Percentiles rank a stretch among this genome's conserved stretches.
phyloP scores from a whole-genome alignment of 2,888 invertebrate species.

The Onchidella celtica region DNA sequence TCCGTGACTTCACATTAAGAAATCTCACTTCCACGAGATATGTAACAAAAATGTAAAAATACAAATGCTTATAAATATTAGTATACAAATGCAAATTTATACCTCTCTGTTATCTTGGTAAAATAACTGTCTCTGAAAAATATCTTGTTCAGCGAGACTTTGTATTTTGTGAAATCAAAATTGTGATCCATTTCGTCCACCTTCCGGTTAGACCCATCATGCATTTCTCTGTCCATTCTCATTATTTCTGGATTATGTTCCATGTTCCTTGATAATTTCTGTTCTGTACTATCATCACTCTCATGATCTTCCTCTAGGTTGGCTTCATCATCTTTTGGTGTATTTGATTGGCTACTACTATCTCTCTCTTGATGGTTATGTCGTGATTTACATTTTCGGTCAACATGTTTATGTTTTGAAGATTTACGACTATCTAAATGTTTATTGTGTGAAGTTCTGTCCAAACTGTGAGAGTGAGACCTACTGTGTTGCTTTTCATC shows the following conservation, averaged over 20 bases:
- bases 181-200: constrained; percentile 56
- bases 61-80: no score
- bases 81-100: no score
- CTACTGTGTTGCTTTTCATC: constrained; percentile 2
- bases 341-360: no score
- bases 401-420: constrained; percentile 31
- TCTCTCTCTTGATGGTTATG: constrained; percentile 2
- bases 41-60: no score
- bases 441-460: background rate
- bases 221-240: background rate
- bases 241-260: no score
- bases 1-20: no score
- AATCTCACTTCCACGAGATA: no score
- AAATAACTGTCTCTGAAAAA: constrained; percentile 85
- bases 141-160: constrained; percentile 76
- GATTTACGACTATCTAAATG: background rate
- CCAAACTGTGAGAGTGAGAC: background rate
- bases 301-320: background rate
- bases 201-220: no score
- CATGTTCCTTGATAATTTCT: no score
- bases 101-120: constrained; percentile 66
- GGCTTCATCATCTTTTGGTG: background rate
- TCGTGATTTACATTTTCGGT: constrained; percentile 8
- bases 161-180: constrained; percentile 71
- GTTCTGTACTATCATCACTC: background rate